phyloP scores from a whole-genome alignment of 2,888 invertebrate genomes.

The Metellina segmentata region DNA sequence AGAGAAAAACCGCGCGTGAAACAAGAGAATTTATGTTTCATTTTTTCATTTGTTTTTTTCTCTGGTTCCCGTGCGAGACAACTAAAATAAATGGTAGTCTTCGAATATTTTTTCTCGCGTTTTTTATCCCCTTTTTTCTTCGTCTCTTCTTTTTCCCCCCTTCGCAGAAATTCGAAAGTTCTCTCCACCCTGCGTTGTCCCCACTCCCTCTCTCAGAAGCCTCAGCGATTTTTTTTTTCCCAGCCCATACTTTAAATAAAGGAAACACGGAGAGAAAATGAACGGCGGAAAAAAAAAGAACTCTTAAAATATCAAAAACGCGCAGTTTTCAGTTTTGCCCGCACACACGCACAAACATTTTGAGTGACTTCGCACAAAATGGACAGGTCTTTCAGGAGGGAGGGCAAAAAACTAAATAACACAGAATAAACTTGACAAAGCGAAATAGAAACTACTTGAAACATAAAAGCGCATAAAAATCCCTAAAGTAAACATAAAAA shows the following conservation, averaged over 20 bases:
- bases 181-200: conserved; percentile 33
- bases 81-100: conserved; percentile 74
- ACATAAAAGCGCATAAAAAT: conserved; percentile 73
- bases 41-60: conserved; percentile 50
- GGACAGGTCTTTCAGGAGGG: conserved; percentile 61
- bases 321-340: conserved; percentile 60
- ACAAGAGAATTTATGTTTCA: conserved; percentile 74
- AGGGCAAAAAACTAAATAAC: conserved; percentile 34
- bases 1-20: conserved; percentile 70
- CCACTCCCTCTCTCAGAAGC: conserved; percentile 22
- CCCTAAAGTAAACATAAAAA: conserved; percentile 73
- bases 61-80: conserved; percentile 58
- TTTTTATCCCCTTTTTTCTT: conserved; percentile 34
- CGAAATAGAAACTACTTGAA: conserved; percentile 74
- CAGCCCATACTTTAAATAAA: conserved; percentile 68
- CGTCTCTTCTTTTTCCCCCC: conserved; percentile 5
- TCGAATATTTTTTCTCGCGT: conserved; percentile 62
- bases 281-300: conserved; percentile 37
- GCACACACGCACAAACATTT: conserved; percentile 59
- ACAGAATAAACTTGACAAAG: conserved; percentile 70
- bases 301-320: conserved; percentile 65
- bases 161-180: conserved; percentile 59
- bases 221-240: conserved; percentile 21
- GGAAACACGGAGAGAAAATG: conserved; percentile 62
- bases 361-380: conserved; percentile 74